Evolutionary conservation across 2,113 vertebrate species (phyloP), one percentile per base, ranked within the genome.

Genomic region (pig (Sus scrofa)): DNA sequence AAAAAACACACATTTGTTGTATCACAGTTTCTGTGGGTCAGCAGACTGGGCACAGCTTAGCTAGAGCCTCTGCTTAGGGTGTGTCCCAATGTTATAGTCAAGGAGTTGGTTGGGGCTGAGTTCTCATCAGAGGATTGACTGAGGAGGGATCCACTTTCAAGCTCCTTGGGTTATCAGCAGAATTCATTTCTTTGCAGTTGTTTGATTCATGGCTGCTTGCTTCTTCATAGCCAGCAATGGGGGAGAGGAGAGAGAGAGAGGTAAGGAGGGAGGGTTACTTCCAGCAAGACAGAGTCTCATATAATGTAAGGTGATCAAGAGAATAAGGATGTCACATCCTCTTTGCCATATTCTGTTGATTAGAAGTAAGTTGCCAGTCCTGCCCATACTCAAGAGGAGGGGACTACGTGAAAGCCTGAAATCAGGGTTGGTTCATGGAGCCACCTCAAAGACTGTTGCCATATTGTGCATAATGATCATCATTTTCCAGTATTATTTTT

Each of bases 401-500:
- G 14, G n/a, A 37, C 8, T 10, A 7, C 16, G 7, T 12, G 1
- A 24, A 18, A 1, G 7, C 6, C 7, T 65, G 65, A 39, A 39
- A 24, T 5, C 84, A 18, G 26, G 54, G 56, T 30, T 7, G 2
- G 24, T 1, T 44, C 16, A 3, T 0, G 7, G 24, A 2, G 1
- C 4, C 77, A 3, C 34, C 18, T 34, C 1, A 2, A 30, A 83
- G 16, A 16, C 27, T 8, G 1, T 6, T 18, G 7, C n/a, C 73
- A 6, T 9, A 32, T n/a, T 32, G 4, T 8, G 24, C 15, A 0
- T 0, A 1, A 1, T 26, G 10, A 20, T 19, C 68, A 7, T 39
- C 20, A 2, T 32, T 63, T 60, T 30, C 22, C 26, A 20, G 65
- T 7, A 34, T 5, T 54, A 6, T 54, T 78, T 34, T 60, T 63